Conservation (phyloP, 2,888 invertebrate species). For the Isoperla grammatica region DNA sequence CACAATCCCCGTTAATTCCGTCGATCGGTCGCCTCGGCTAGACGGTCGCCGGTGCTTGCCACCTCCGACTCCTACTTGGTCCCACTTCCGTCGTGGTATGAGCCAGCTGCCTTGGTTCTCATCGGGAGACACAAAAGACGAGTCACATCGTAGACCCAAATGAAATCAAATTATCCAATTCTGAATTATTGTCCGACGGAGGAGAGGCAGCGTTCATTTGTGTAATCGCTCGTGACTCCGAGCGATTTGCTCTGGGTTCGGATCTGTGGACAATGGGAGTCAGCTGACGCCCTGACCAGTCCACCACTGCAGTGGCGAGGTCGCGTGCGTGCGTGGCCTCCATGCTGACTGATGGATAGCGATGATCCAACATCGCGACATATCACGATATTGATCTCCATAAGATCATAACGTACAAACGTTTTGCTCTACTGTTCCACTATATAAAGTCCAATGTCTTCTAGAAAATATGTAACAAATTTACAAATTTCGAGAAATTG, state of each 20-base stretch:
- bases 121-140: constrained; percentile 17
- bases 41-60: background rate
- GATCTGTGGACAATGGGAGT: background rate
- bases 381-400: too few species aligned
- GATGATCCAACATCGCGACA: too few species aligned
- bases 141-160: constrained; percentile 9
- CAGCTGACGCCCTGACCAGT: background rate
- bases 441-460: too few species aligned
- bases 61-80: background rate
- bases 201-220: constrained; percentile 17
- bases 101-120: constrained; percentile 14
- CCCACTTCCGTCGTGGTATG: background rate
- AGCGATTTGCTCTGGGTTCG: background rate
- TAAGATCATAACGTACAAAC: too few species aligned
- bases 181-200: constrained; percentile 17
- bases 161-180: constrained; percentile 30
- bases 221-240: constrained; percentile 20
- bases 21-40: background rate
- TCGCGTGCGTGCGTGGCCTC: too few species aligned
- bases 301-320: too few species aligned
- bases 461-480: too few species aligned
- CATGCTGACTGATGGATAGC: too few species aligned
- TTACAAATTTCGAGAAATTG: too few species aligned
- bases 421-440: too few species aligned
- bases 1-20: background rate